Evolutionary conservation across 2,113 vertebrate genomes (phyloP).

Genomic region (Hippocampus comes): DNA sequence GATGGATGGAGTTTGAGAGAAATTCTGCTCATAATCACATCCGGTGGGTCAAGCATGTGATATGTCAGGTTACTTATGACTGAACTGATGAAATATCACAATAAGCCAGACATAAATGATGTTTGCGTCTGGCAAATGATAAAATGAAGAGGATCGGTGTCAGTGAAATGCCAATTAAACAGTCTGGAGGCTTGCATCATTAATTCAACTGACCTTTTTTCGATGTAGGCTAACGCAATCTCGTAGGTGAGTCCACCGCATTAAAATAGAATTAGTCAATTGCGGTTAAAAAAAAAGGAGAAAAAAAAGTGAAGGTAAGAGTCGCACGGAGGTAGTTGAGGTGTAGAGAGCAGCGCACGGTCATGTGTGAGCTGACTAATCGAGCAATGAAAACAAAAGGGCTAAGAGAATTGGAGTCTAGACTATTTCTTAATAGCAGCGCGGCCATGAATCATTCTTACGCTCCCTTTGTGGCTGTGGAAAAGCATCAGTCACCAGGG

Average conservation of each 20-base stretch:
- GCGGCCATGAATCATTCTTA: constrained; percentile 48
- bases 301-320: neutral
- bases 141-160: neutral
- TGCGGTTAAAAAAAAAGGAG: no score
- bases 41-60: neutral
- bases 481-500: constrained; percentile 44
- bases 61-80: neutral
- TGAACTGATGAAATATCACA: neutral
- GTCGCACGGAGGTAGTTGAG: neutral
- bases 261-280: neutral
- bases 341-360: constrained; percentile 12
- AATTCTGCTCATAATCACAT: neutral
- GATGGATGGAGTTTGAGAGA: neutral
- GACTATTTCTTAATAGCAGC: constrained; percentile 45
- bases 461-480: constrained; percentile 46
- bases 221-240: neutral
- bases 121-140: neutral
- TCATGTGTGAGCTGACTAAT: constrained; percentile 41
- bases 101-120: neutral
- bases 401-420: constrained; percentile 35
- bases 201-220: neutral
- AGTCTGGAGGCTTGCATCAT: neutral
- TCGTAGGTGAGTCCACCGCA: neutral
- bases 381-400: constrained; percentile 33
- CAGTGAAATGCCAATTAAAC: neutral